These are phyloP conservation scores for Pyrrhosoma nymphula DNA, from an alignment of 2,888 invertebrate species.

Conservation along the genomic window DNA sequence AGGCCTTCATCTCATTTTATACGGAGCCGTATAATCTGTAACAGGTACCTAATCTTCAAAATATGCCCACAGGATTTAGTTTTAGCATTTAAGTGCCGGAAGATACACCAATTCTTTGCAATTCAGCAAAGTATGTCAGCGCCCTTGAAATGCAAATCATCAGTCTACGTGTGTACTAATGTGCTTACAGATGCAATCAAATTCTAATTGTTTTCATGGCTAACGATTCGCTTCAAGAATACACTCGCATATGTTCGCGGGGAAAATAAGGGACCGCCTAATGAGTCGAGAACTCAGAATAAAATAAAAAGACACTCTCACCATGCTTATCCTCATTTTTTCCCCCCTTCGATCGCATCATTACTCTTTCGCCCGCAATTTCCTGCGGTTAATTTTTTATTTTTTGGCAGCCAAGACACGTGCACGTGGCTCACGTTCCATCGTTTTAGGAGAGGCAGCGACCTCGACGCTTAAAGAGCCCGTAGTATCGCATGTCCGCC, in stretches of 20 bases:
- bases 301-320: neutral
- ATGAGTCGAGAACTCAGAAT: neutral
- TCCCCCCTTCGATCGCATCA: neutral
- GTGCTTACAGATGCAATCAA: no score
- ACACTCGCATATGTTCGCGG: neutral
- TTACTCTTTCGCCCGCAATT: neutral
- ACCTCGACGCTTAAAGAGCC: neutral
- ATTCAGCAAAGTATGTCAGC: no score
- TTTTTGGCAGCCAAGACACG: neutral
- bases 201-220: neutral
- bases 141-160: no score
- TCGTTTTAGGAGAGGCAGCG: neutral
- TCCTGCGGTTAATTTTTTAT: neutral
- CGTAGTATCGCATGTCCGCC: neutral
- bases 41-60: no score
- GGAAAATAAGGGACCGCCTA: neutral
- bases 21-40: no score
- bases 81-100: no score
- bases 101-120: no score
- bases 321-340: neutral
- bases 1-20: no score
- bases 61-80: no score
- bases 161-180: no score
- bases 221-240: neutral
- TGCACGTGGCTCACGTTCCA: neutral